Evolutionary conservation across 1,140 invertebrate species (phyloP).

Genomic region (Formica selysi): DNA sequence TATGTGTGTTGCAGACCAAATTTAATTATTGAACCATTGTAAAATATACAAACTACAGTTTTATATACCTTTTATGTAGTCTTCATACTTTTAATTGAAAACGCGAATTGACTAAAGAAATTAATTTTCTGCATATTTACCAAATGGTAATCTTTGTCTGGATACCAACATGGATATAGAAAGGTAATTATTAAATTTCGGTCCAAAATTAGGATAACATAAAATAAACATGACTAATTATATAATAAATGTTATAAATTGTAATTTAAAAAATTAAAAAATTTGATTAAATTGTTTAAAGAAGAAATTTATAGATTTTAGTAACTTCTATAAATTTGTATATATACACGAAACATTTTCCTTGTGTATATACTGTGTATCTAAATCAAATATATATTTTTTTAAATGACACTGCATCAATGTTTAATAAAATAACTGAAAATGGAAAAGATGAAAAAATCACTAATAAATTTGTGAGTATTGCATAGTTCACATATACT

Average conservation of each 20-base stretch:
- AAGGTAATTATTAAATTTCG: conserved; percentile 19
- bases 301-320: neutral
- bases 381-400: neutral
- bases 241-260: conserved; percentile 10
- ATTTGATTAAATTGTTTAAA: neutral
- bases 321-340: neutral
- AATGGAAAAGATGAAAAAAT: neutral
- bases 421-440: neutral
- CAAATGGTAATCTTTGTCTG: neutral
- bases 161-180: neutral
- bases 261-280: neutral
- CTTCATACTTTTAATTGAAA: neutral
- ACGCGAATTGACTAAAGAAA: neutral
- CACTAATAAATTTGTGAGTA: neutral
- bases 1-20: too few species aligned
- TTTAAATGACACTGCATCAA: neutral
- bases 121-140: neutral
- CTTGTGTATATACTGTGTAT: too few species aligned
- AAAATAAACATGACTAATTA: neutral
- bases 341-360: neutral
- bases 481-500: neutral
- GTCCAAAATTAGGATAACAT: neutral
- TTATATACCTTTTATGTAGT: neutral
- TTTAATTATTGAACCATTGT: neutral
- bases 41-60: conserved; percentile 4